phyloP scores from a whole-genome alignment of 2,797 vertebrate genomes.

The Cygnus olor region DNA sequence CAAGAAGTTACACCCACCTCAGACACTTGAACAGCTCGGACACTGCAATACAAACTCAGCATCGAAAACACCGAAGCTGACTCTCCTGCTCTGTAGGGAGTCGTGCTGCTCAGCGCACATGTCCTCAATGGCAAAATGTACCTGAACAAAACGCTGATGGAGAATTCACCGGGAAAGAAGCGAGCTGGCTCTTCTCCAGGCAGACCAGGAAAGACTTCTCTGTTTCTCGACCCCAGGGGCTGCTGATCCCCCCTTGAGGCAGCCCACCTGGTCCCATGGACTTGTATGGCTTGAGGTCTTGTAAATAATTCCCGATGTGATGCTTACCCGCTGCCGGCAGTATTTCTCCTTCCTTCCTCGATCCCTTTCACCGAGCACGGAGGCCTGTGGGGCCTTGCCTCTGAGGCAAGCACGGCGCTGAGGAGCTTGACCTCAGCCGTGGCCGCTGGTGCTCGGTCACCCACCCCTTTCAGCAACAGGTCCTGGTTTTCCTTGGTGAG shows the following conservation, averaged over 20 bases:
- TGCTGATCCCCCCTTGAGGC: background rate
- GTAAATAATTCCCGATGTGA: background rate
- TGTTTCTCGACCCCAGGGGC: background rate
- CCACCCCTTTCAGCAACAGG: rapidly evolving
- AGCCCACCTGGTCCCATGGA: background rate
- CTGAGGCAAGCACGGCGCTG: background rate
- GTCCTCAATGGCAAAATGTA: background rate
- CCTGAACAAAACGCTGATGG: background rate
- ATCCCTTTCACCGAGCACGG: background rate
- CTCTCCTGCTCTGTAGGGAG: background rate
- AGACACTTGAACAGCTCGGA: background rate
- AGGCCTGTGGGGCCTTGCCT: rapidly evolving
- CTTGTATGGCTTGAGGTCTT: background rate
- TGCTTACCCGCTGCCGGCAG: background rate
- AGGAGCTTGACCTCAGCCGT: background rate
- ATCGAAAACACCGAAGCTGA: background rate
- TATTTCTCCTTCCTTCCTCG: background rate
- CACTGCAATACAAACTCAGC: background rate
- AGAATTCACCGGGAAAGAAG: background rate
- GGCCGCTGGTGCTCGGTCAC: background rate
- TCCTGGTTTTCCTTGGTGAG: background rate
- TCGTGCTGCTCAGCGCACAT: background rate
- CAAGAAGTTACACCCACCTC: background rate
- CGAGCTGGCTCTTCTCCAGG: background rate
- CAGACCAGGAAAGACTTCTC: background rate